These are phyloP conservation scores for Bufo gargarizans DNA, from an alignment of 2,113 vertebrate genomes.

Conservation along the genomic window DNA sequence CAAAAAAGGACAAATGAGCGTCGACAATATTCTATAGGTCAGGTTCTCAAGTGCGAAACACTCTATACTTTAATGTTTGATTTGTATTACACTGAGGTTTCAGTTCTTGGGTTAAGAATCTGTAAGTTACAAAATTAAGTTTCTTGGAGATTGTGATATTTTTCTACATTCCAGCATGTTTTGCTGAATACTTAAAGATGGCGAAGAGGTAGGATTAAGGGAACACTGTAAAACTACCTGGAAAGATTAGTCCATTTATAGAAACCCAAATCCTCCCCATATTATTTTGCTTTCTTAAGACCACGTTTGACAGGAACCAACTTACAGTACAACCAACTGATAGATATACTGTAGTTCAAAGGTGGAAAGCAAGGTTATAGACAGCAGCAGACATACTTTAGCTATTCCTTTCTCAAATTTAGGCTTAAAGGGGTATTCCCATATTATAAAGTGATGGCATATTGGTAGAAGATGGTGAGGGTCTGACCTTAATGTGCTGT, in stretches of 20 bases:
- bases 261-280: not conserved
- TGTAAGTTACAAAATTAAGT: not conserved
- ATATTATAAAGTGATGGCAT: too few species aligned
- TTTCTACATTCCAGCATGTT: slow-evolving; percentile 21
- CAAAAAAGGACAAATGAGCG: slow-evolving; percentile 47
- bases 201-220: slow-evolving; percentile 5
- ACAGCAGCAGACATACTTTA: not conserved
- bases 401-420: not conserved
- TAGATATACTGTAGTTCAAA: not conserved
- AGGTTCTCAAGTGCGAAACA: slow-evolving; percentile 19
- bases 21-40: slow-evolving; percentile 7
- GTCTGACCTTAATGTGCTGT: too few species aligned
- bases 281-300: slow-evolving; percentile 21
- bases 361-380: not conserved
- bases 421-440: not conserved
- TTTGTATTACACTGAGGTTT: slow-evolving; percentile 27
- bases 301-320: not conserved
- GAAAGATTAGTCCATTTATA: slow-evolving; percentile 11
- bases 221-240: not conserved
- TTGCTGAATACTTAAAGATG: not conserved
- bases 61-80: slow-evolving; percentile 37
- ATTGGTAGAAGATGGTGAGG: too few species aligned
- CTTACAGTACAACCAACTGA: not conserved
- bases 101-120: not conserved
- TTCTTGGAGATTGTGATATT: slow-evolving; percentile 11